Evolutionary conservation across 1,140 invertebrate genomes (phyloP).

Genomic region (Gryon sp.): DNA sequence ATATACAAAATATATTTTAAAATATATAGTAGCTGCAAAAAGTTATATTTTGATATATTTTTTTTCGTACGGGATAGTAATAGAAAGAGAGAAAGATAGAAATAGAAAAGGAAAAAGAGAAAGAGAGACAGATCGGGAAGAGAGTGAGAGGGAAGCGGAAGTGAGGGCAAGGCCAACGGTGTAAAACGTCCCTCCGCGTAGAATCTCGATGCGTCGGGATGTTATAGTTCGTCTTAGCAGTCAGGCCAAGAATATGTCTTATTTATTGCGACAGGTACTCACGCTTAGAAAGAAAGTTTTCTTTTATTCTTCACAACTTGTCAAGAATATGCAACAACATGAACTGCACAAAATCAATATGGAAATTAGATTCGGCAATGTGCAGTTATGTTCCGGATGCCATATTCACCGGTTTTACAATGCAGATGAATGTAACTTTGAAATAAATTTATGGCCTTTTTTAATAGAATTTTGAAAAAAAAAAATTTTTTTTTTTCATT

Average conservation of each 20-base stretch:
- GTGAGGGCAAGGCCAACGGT: conserved; percentile 26
- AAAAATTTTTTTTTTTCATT: too few species aligned
- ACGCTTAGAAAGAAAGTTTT: conserved; percentile 32
- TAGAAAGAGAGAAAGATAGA: too few species aligned
- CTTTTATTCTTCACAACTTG: conserved; percentile 25
- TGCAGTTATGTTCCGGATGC: conserved; percentile 16
- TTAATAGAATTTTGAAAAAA: too few species aligned
- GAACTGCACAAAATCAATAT: conserved; percentile 24
- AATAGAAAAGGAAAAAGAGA: too few species aligned
- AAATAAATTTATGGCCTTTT: too few species aligned
- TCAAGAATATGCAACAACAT: conserved; percentile 20
- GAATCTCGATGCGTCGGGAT: conserved; percentile 1
- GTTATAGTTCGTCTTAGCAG: conserved; percentile 7
- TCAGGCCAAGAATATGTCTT: conserved; percentile 26
- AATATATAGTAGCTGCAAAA: too few species aligned
- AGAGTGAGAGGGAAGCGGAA: conserved; percentile 25
- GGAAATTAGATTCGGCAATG: conserved; percentile 14
- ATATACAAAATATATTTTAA: too few species aligned
- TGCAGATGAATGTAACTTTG: too few species aligned
- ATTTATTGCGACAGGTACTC: conserved; percentile 42
- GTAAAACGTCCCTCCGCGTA: conserved; percentile 22
- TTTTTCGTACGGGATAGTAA: too few species aligned
- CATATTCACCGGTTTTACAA: too few species aligned
- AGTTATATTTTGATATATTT: too few species aligned
- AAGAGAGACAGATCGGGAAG: too few species aligned